Percentiles rank a stretch among this genome's conserved stretches.
Evolutionary conservation across 2,113 vertebrate species (phyloP).

Genomic region (Podarcis cretensis): DNA sequence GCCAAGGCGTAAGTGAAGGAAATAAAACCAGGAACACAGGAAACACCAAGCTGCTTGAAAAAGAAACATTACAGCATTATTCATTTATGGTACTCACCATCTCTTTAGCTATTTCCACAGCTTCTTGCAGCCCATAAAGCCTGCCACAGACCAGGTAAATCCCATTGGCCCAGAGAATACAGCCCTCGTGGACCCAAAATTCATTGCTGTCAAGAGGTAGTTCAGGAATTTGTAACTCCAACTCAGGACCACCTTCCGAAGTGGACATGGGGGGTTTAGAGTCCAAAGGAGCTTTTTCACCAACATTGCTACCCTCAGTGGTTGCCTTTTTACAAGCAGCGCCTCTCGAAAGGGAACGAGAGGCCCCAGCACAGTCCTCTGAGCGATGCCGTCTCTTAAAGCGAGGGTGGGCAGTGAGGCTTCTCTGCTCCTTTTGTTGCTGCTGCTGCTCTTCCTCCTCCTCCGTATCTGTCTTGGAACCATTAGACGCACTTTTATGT

Average conservation of each 20-base stretch:
- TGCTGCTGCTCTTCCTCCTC: constrained; percentile 76
- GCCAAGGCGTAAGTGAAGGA: not conserved
- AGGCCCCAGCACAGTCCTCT: constrained; percentile 88
- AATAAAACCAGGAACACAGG: not conserved
- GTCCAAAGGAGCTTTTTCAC: constrained; percentile 80
- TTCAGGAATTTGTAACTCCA: constrained; percentile 94
- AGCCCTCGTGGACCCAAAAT: constrained; percentile 98
- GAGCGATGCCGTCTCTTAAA: constrained; percentile 97
- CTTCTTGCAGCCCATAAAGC: constrained; percentile 97
- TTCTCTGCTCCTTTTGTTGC: constrained; percentile 86
- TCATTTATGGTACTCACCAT: constrained; percentile 83
- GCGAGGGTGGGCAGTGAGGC: constrained; percentile 91
- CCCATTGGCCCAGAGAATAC: constrained; percentile 97
- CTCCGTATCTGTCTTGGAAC: constrained; percentile 79
- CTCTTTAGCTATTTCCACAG: constrained; percentile 96
- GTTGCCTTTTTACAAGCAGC: constrained; percentile 87
- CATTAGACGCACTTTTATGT: constrained; percentile 84
- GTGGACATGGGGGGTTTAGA: constrained; percentile 80
- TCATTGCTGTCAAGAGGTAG: constrained; percentile 99
- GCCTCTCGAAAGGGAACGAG: constrained; percentile 90
- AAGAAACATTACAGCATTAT: not conserved
- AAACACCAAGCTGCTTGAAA: not conserved
- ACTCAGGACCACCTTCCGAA: constrained; percentile 87
- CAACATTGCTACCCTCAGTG: constrained; percentile 73
- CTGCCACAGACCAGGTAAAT: constrained; percentile 97